Conservation (phyloP, 2,888 invertebrate species). For the Chalcis sispes region DNA sequence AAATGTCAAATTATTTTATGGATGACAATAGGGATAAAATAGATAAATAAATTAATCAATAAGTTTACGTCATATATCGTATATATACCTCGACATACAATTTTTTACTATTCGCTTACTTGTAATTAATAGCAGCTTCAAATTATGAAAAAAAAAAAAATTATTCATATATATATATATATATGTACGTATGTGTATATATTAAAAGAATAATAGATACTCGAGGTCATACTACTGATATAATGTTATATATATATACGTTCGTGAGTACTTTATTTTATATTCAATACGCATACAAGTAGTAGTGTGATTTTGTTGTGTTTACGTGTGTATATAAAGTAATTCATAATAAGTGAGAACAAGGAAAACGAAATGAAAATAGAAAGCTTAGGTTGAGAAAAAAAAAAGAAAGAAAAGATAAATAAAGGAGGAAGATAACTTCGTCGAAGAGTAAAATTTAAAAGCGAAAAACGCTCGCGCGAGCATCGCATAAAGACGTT, state of each 20-base stretch:
- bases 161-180: background rate
- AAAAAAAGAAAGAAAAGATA: too few relatives aligned
- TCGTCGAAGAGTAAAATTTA: background rate
- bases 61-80: conserved; percentile 11
- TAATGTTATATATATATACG: too few relatives aligned
- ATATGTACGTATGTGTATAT: background rate
- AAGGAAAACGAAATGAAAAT: too few relatives aligned
- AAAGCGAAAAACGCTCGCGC: background rate
- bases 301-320: conserved; percentile 1
- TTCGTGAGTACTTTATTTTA: conserved; percentile 2
- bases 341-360: background rate
- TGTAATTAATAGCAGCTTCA: background rate
- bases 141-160: background rate
- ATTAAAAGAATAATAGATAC: conserved; percentile 7
- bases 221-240: conserved; percentile 1
- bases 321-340: background rate
- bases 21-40: conserved; percentile 6
- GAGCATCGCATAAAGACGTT: background rate
- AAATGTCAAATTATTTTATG: background rate
- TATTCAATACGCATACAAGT: conserved; percentile 9
- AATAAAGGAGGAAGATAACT: background rate
- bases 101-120: conserved; percentile 21
- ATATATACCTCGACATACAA: conserved; percentile 11
- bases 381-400: background rate
- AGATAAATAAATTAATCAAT: too few relatives aligned